Conservation (phyloP, 2,888 invertebrate genomes). For the Tricholauxania praeusta region DNA sequence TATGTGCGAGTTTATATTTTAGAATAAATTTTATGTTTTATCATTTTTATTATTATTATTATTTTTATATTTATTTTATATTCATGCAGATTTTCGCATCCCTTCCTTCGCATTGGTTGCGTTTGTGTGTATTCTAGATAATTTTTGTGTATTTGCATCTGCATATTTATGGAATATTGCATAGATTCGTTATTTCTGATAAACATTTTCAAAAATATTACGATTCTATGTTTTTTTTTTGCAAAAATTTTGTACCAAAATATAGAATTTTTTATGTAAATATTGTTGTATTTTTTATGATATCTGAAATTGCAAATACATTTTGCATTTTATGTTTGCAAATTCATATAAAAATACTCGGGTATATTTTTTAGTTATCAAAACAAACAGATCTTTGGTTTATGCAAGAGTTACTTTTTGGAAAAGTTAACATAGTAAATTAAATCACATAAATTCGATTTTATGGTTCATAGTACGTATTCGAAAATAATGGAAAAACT, state of each 20-base stretch:
- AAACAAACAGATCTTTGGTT: not conserved
- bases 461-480: no score
- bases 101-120: not conserved
- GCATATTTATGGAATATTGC: conserved; percentile 27
- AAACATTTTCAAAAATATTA: conserved; percentile 18
- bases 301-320: not conserved
- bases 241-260: not conserved
- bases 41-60: conserved; percentile 16
- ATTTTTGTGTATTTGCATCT: conserved; percentile 11
- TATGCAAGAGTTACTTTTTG: not conserved
- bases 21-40: conserved; percentile 24
- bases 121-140: no score
- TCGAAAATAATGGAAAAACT: no score
- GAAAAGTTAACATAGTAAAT: no score
- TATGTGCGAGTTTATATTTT: conserved; percentile 17
- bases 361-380: conserved; percentile 7
- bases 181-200: conserved; percentile 28
- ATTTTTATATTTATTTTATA: conserved; percentile 7
- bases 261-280: conserved; percentile 3
- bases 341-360: not conserved
- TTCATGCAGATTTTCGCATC: conserved; percentile 19
- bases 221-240: not conserved
- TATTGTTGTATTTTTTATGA: conserved; percentile 11
- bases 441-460: no score
- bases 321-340: not conserved